Percentiles rank a stretch among this genome's conserved stretches.
phyloP scores from a whole-genome alignment of 2,888 invertebrate species.

The Drosophila mayaguana region DNA sequence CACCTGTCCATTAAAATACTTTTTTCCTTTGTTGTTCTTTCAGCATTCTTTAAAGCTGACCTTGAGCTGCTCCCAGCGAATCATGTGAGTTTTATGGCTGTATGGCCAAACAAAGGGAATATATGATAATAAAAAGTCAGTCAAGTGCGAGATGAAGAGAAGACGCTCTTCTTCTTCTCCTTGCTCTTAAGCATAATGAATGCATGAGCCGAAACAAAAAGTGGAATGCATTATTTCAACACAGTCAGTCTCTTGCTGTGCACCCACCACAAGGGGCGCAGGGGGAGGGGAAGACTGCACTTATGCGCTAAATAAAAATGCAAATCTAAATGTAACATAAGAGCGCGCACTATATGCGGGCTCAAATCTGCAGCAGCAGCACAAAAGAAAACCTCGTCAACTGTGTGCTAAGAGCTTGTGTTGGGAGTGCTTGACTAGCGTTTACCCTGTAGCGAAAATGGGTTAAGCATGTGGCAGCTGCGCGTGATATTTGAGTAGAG shows the following conservation, averaged over 20 bases:
- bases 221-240: conserved; percentile 37
- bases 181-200: conserved; percentile 39
- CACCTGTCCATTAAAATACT: conserved; percentile 12
- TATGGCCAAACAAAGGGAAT: conserved; percentile 42
- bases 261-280: not conserved
- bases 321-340: conserved; percentile 77
- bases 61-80: conserved; percentile 37
- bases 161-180: conserved; percentile 14
- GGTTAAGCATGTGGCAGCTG: not conserved
- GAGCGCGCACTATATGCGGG: conserved; percentile 41
- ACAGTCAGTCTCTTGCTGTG: not conserved
- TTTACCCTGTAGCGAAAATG: not conserved
- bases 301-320: conserved; percentile 80
- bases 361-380: conserved; percentile 21
- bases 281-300: conserved; percentile 38
- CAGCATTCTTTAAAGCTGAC: conserved; percentile 44
- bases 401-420: conserved; percentile 1
- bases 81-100: conserved; percentile 38
- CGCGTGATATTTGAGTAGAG: not conserved
- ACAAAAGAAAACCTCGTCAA: conserved; percentile 37
- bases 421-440: not conserved
- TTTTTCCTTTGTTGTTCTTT: not conserved
- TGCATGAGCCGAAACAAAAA: conserved; percentile 55
- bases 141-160: conserved; percentile 39
- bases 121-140: conserved; percentile 28